Percentiles rank a stretch among this genome's conserved stretches.
Evolutionary conservation across 1,140 invertebrate genomes (phyloP).

Genomic region (Paralvinella palmiformis): DNA sequence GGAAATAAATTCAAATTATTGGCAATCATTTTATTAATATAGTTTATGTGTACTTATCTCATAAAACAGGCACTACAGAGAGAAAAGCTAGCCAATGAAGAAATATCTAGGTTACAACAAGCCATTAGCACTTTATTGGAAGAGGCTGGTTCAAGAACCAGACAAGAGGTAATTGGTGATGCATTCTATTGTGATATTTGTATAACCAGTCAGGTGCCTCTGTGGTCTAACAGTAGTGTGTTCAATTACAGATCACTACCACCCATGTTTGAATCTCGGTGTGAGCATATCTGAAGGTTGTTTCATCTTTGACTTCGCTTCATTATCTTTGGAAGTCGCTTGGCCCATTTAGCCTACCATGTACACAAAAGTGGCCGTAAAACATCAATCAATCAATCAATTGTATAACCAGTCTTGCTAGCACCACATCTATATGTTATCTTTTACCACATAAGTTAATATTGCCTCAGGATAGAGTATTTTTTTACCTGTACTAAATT

Average conservation of each 20-base stretch:
- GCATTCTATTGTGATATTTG: neutral
- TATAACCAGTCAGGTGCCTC: neutral
- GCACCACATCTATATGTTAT: neutral
- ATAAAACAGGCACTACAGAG: constrained; percentile 35
- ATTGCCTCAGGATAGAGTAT: too few relatives aligned
- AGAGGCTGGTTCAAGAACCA: constrained; percentile 40
- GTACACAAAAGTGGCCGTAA: too few relatives aligned
- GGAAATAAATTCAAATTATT: too few relatives aligned
- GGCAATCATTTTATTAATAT: neutral
- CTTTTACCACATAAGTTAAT: neutral
- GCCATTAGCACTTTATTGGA: constrained; percentile 39
- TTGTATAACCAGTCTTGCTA: neutral
- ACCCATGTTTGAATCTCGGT: neutral
- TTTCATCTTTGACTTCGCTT: neutral
- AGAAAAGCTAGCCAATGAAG: constrained; percentile 36
- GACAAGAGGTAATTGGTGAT: constrained; percentile 33
- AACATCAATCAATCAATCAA: too few relatives aligned
- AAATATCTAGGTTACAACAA: constrained; percentile 34
- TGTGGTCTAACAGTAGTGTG: neutral
- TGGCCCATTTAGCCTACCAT: too few relatives aligned
- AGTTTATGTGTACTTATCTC: constrained; percentile 2
- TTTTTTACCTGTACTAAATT: neutral
- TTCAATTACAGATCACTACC: neutral
- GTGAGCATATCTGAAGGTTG: neutral
- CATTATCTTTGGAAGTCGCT: neutral